A percentile compares a stretch with the other conserved stretches of the same genome.
phyloP scores from a whole-genome alignment of 2,113 vertebrate species.

The Amblyornis subalaris region DNA sequence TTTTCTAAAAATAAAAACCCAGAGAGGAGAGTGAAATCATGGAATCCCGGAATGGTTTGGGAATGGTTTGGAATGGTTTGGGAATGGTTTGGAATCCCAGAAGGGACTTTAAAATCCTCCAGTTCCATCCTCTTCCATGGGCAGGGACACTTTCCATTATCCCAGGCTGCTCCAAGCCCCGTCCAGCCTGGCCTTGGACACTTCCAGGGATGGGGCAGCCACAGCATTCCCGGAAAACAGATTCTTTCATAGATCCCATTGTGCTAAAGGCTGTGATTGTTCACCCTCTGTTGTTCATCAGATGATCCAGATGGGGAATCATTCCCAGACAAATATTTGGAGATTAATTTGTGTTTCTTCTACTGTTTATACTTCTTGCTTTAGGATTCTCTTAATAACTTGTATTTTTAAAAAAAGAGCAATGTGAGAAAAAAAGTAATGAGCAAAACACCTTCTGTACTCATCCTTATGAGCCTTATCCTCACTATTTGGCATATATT shows the following conservation, averaged over 20 bases:
- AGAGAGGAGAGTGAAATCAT: background rate
- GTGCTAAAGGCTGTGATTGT: background rate
- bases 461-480: background rate
- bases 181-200: background rate
- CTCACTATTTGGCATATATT: background rate
- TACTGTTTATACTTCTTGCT: background rate
- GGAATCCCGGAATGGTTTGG: background rate
- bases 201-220: background rate
- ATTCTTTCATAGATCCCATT: background rate
- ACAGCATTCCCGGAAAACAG: background rate
- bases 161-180: background rate
- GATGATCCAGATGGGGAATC: background rate
- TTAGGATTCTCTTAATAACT: background rate
- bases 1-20: background rate
- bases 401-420: fast-evolving
- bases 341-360: background rate
- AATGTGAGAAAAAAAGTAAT: background rate
- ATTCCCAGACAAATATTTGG: background rate
- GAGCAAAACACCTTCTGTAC: background rate
- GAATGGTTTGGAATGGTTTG: too few species aligned
- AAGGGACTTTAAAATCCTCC: background rate
- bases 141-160: fast-evolving
- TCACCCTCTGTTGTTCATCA: background rate
- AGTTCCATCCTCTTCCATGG: background rate
- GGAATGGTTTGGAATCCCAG: background rate